Evolutionary conservation across 2,888 invertebrate genomes (phyloP), one percentile per base, ranked within the genome.

Genomic region (Nudaria mundana): DNA sequence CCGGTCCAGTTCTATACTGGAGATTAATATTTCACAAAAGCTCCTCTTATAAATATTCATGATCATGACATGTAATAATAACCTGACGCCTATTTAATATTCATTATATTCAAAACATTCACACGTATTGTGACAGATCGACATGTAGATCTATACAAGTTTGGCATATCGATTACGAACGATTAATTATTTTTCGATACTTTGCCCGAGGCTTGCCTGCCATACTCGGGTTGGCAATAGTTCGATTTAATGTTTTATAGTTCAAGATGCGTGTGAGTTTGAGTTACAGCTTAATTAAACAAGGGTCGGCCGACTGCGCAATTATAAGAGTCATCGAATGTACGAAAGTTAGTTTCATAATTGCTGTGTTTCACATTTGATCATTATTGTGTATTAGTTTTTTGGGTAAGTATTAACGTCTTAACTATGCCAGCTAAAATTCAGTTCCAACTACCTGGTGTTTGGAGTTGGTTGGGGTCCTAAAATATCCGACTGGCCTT

Each of bases 261-360:
- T 50, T 47, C 46, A 52, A 50, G 55, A 56, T 68, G 64, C 64
- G 63, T 63, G 66, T 59, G 58, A 60, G 59, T 58, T 60, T 68
- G 74, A 74, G 62, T 74, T 76, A 73, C 71, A 57, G 39, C 48
- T 63, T 63, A 60, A 63, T 60, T 56, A 60, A 49, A 42, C 48
- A 33, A 30, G 34, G 35, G 37, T 30, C 46, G 60, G 40, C 44
- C 35, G 42, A 46, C 53, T 40, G 32, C 37, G 62, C 51, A 52
- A 54, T 61, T 61, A 55, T 52, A 40, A 41, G 39, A 40, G 41
- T 49, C 37, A 32, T 31, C 11, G 10, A 25, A 32, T 22, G n/a
- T 49, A n/a, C 16, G 2, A 7, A 10, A 30, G 37, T n/a, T 37
- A 16, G 18, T 36, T 57, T 40, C 35, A 25, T 3, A 32, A 31